Base-by-base conservation (phyloP, 2,797 vertebrate species). In the Tokudaia tokunoshimensis region DNA sequence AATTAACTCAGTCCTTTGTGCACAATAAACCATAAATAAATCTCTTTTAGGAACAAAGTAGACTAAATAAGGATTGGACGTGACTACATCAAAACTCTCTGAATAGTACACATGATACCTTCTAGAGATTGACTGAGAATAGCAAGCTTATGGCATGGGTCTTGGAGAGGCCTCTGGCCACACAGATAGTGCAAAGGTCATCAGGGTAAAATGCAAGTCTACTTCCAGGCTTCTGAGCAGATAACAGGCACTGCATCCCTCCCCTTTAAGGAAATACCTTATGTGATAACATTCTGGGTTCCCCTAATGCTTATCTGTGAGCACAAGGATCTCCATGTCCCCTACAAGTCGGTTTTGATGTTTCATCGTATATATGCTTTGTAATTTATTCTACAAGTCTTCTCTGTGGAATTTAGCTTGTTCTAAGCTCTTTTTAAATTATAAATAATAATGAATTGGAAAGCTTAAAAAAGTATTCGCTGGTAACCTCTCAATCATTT, bases 391-490 rank as follows among this genome's bases (percentile, higher is more conserved):
- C 76, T 59, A 0, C 34, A 75, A 80, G 17, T 90, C 31, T 47
- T 47, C 9, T 57, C 19, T 9, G 24, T 89, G 75, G 44, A 41
- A 84, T 80, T 94, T 89, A 81, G 13, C 55, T 81, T 76, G 31
- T 87, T 55, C 67, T 6, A 79, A 55, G 37, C 31, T 22, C 50
- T 83, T 94, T 86, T 37, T 1, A 76, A 65, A 89, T 78, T 89
- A 57, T 75, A 76, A 94, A 29, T 76, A 89, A 59, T 14, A 96
- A 59, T 65, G 11, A 92, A 89, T 78, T 59, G 24, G 10, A 89
- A 93, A 95, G 15, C n/a, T 9, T 72, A 94, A 91, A 94, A 94
- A 91, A 94, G 37, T 29, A 19, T 6, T 95, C 20, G 63, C 26
- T 41, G 0, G 12, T 31, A 72, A 24, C 22, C 22, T 41, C 15